phyloP scores from a whole-genome alignment of 2,113 vertebrate species.

The Prionailurus viverrinus region DNA sequence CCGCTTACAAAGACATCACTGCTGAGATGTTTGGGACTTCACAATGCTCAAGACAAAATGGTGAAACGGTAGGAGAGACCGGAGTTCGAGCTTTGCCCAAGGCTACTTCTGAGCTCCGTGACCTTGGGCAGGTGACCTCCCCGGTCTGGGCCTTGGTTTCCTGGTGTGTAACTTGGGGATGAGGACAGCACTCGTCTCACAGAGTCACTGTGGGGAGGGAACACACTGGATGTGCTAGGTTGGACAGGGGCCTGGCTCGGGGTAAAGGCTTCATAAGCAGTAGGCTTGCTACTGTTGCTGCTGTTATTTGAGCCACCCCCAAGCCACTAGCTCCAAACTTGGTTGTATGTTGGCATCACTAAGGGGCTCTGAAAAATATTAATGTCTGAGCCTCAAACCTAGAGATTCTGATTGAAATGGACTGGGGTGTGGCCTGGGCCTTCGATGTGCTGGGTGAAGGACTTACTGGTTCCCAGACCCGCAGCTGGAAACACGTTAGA shows the following conservation, averaged over 20 bases:
- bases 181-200: fast-evolving
- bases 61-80: background rate
- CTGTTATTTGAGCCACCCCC: background rate
- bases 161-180: background rate
- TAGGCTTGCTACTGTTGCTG: background rate
- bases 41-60: background rate
- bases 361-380: background rate
- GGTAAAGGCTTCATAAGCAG: background rate
- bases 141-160: background rate
- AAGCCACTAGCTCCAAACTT: background rate
- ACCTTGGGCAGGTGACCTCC: background rate
- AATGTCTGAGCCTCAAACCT: no score
- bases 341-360: background rate
- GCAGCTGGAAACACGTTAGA: background rate
- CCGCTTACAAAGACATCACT: background rate
- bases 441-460: no score
- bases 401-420: background rate
- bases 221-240: background rate
- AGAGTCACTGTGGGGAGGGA: background rate
- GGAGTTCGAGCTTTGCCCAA: background rate
- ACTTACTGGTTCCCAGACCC: background rate
- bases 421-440: no score
- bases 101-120: background rate
- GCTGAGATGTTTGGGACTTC: background rate
- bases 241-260: fast-evolving